Percentiles rank a stretch among this genome's conserved stretches.
phyloP scores from a whole-genome alignment of 2,888 invertebrate genomes.

The Hetaerina titia region DNA sequence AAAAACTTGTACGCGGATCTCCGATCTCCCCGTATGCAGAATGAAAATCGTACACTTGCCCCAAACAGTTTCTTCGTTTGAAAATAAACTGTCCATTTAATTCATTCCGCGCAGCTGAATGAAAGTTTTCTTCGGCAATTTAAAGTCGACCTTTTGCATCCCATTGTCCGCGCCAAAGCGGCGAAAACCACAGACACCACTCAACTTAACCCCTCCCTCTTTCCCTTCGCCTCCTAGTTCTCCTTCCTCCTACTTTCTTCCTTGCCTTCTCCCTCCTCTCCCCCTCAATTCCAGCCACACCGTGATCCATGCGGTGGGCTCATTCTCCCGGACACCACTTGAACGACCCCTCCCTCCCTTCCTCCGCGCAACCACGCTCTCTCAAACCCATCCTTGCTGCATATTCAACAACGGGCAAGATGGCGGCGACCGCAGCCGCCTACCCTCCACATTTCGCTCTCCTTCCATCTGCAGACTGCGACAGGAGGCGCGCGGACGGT shows the following conservation, averaged over 20 bases:
- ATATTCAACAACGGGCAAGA: slow-evolving; percentile 42
- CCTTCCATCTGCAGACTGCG: not conserved
- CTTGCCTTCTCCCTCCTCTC: not conserved
- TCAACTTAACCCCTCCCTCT: not conserved
- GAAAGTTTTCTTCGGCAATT: not conserved
- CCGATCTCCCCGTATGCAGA: not conserved
- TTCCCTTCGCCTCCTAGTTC: not conserved
- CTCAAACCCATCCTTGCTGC: slow-evolving; percentile 4
- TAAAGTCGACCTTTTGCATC: slow-evolving; percentile 29
- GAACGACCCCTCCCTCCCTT: not conserved
- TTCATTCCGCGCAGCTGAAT: slow-evolving; percentile 18
- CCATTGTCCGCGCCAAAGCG: slow-evolving; percentile 22
- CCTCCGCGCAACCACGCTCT: not conserved
- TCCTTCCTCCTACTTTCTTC: not conserved
- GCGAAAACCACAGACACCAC: not conserved
- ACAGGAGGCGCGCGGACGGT: not conserved
- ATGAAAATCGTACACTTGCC: slow-evolving; percentile 28
- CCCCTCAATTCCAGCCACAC: not conserved
- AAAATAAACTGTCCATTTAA: slow-evolving; percentile 35
- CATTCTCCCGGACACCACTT: not conserved
- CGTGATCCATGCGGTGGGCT: not conserved
- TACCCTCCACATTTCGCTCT: not conserved
- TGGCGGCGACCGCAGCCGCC: slow-evolving; percentile 30
- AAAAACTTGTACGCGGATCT: not conserved
- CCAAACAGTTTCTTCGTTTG: not conserved